Evolutionary conservation across 2,797 vertebrate species (phyloP), one percentile per base, ranked within the genome.

Genomic region (Acropternis orthonyx): DNA sequence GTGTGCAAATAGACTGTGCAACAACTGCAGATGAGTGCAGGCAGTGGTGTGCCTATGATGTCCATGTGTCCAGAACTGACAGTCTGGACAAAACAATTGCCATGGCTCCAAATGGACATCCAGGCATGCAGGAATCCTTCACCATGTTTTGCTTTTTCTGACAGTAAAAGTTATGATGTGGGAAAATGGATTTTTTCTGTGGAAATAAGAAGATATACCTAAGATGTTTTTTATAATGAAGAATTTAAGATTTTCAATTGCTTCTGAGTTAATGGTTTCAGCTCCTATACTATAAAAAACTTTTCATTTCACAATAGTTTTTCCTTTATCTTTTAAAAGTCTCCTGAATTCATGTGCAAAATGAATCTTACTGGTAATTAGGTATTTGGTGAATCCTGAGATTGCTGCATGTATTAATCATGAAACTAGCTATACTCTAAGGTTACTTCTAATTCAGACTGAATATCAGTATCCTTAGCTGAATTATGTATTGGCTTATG

Each of bases 381-480:
- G 44, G 24, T 85, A 77, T 77, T 88, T 34, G 56, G 8, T 93
- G 67, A 86, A 81, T 88, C 78, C 32, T 74, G 72, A 92, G 46
- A 28, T 92, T 85, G 39, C 41, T 84, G 39, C 22, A 65, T 0
- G 1, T 63, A 58, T 61, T 78, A 66, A 73, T 91, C 27, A 7
- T 84, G 66, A 80, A 89, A 86, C 44, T 85, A 71, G 43, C n/a
- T 92, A 12, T 78, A 32, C 41, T 69, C 41, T 84, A 71, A 81
- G 30, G 20, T 88, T 92, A 61, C 79, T 58, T 93, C 52, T 56
- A 92, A 85, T 86, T 91, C 41, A 94, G 62, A 37, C 72, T 91
- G 79, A 85, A 97, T 96, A 94, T 80, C 72, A 78, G 56, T 81
- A 91, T 85, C 86, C 77, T 80, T 75, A 52, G 62, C 41, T 95